Evolutionary conservation across 2,113 vertebrate species (phyloP).

Genomic region (Caloenas nicobarica): DNA sequence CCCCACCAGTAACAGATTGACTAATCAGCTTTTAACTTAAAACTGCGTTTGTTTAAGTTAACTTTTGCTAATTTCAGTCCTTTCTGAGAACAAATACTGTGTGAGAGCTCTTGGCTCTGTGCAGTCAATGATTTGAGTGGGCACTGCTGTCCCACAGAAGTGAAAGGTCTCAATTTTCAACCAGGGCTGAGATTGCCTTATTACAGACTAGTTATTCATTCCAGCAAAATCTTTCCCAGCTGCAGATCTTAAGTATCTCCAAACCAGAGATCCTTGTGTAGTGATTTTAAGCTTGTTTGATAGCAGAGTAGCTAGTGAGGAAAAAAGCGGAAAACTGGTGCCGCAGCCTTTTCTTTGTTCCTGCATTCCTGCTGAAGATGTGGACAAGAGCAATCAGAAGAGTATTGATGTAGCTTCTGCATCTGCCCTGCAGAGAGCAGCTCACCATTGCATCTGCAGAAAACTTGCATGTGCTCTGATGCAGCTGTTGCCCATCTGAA

Average conservation of each 20-base stretch:
- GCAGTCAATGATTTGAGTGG: not conserved
- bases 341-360: not conserved
- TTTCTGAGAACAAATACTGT: not conserved
- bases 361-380: not conserved
- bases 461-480: not conserved
- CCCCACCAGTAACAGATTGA: not conserved
- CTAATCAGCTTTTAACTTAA: not conserved
- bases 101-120: not conserved
- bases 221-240: not conserved
- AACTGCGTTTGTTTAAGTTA: not conserved
- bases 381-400: not conserved
- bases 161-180: not conserved
- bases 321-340: not conserved
- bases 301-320: not conserved
- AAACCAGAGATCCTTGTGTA: not conserved
- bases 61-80: not conserved
- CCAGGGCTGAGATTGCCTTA: not conserved
- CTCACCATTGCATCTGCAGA: not conserved
- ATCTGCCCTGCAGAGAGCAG: not conserved
- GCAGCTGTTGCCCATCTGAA: not conserved
- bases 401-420: not conserved
- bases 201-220: not conserved
- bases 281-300: not conserved
- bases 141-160: not conserved
- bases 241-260: not conserved